Percentiles rank a stretch among this genome's conserved stretches.
These are phyloP conservation scores for Yoshiicerus persimilis DNA, from an alignment of 1,140 invertebrate genomes.

Conservation along the genomic window DNA sequence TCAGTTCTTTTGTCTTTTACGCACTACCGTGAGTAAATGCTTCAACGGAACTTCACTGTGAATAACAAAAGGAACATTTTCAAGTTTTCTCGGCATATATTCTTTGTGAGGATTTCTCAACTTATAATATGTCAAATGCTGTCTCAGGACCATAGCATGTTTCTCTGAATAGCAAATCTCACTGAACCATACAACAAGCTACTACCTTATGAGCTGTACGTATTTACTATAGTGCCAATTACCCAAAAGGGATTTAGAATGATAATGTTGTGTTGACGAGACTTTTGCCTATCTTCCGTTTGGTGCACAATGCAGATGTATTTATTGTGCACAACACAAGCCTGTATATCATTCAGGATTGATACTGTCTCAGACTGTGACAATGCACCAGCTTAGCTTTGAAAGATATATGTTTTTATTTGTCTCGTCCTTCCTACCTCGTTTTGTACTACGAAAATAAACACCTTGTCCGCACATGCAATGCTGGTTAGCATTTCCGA, in stretches of 20 bases:
- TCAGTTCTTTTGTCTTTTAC: background rate
- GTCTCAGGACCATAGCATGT: background rate
- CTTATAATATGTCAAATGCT: background rate
- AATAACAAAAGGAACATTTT: background rate
- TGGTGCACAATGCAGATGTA: background rate
- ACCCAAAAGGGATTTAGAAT: background rate
- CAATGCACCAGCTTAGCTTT: background rate
- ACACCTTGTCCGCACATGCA: background rate
- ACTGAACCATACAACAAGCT: too few relatives aligned
- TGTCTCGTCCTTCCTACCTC: background rate
- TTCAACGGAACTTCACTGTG: background rate
- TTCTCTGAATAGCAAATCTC: background rate
- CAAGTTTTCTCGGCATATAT: background rate
- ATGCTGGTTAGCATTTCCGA: background rate
- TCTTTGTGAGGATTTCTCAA: background rate
- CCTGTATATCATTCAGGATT: slow-evolving; percentile 38
- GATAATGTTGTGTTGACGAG: background rate
- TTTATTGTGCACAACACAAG: background rate
- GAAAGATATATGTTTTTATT: slow-evolving; percentile 4
- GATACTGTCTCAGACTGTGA: slow-evolving; percentile 21
- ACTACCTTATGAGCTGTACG: background rate
- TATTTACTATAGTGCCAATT: background rate
- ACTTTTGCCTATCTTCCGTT: background rate
- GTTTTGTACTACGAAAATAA: background rate
- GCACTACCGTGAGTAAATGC: background rate